Conservation (phyloP, 2,113 vertebrate genomes). For the Scatophagus argus region DNA sequence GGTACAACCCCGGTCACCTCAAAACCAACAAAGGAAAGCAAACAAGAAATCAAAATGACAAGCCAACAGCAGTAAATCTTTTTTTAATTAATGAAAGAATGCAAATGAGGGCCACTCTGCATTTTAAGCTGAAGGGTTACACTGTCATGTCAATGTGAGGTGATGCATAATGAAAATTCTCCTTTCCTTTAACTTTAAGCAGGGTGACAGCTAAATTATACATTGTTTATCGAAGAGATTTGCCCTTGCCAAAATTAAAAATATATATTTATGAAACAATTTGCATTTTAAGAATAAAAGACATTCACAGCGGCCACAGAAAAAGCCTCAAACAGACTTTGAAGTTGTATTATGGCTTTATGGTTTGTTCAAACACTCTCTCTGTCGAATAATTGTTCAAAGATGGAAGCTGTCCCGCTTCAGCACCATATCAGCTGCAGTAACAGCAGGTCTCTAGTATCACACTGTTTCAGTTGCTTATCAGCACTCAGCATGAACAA, state of each 20-base stretch:
- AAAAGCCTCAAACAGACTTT: constrained; percentile 74
- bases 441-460: constrained; percentile 69
- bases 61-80: constrained; percentile 22
- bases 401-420: constrained; percentile 69
- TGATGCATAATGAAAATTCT: constrained; percentile 29
- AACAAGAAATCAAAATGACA: constrained; percentile 21
- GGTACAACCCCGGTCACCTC: background rate
- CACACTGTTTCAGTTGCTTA: constrained; percentile 69
- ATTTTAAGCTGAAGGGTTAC: background rate
- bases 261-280: constrained; percentile 50
- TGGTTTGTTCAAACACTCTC: constrained; percentile 62
- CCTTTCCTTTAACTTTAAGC: constrained; percentile 6
- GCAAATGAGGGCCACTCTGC: constrained; percentile 4
- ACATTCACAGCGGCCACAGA: constrained; percentile 57
- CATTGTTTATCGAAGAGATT: constrained; percentile 10
- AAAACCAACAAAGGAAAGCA: constrained; percentile 6
- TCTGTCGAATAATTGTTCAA: constrained; percentile 66
- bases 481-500: constrained; percentile 69
- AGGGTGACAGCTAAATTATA: constrained; percentile 17
- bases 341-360: constrained; percentile 59
- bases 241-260: constrained; percentile 47
- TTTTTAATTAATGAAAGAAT: constrained; percentile 29
- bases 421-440: constrained; percentile 50
- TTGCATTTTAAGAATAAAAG: constrained; percentile 56
- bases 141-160: constrained; percentile 19